Evolutionary conservation across 2,888 invertebrate species (phyloP).

Genomic region (Tubulanus polymorphus): DNA sequence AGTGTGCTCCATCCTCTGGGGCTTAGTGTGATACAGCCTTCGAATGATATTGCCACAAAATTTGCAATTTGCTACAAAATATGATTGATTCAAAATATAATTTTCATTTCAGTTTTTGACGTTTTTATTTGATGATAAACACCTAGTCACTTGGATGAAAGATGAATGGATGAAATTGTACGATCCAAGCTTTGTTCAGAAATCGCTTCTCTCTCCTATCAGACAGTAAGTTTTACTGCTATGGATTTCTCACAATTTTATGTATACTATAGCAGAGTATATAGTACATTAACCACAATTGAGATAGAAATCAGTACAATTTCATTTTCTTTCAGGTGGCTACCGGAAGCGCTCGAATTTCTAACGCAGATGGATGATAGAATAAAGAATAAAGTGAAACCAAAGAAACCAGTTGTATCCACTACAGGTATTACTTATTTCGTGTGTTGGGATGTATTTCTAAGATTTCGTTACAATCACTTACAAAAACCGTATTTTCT

Average conservation of each 20-base stretch:
- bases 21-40: too few species aligned
- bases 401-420: slow-evolving; percentile 25
- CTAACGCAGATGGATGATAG: slow-evolving; percentile 34
- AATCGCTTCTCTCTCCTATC: slow-evolving; percentile 38
- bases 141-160: slow-evolving; percentile 46
- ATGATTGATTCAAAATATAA: too few species aligned
- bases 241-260: not conserved
- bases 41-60: too few species aligned
- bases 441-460: not conserved
- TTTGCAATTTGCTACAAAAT: too few species aligned
- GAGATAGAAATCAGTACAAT: not conserved
- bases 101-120: slow-evolving; percentile 40
- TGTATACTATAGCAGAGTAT: not conserved
- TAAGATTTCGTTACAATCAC: not conserved
- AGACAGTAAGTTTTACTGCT: slow-evolving; percentile 27
- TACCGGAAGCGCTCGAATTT: slow-evolving; percentile 42
- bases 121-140: slow-evolving; percentile 45
- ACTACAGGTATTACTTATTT: slow-evolving; percentile 28
- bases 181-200: slow-evolving; percentile 46
- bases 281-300: too few species aligned
- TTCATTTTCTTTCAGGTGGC: slow-evolving; percentile 29
- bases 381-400: slow-evolving; percentile 39
- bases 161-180: slow-evolving; percentile 48
- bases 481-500: slow-evolving; percentile 2
- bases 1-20: too few species aligned